These are phyloP conservation scores for Actenoides hombroni DNA, from an alignment of 2,113 vertebrate genomes.

Conservation along the genomic window DNA sequence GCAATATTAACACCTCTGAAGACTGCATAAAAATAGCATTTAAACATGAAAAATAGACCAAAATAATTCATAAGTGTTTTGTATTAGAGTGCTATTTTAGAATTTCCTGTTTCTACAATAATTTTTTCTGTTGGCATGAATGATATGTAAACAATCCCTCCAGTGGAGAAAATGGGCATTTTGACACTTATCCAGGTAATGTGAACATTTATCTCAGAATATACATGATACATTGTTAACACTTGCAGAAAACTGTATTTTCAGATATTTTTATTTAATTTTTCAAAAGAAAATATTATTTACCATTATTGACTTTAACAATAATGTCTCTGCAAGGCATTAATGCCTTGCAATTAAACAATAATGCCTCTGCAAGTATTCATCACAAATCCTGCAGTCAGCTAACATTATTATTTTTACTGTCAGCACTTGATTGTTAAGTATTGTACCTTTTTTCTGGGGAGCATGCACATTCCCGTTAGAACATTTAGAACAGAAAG, in stretches of 20 bases:
- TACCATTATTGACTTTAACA: neutral
- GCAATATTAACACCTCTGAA: neutral
- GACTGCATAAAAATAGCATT: neutral
- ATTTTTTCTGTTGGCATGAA: neutral
- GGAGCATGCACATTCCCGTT: neutral
- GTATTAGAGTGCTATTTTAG: neutral
- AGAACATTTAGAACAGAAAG: neutral
- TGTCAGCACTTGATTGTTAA: neutral
- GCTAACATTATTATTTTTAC: neutral
- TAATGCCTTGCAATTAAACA: neutral
- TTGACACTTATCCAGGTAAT: neutral
- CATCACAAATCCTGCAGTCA: neutral
- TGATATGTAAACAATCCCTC: rapidly evolving
- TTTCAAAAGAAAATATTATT: neutral
- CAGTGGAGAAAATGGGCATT: neutral
- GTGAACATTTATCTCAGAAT: neutral
- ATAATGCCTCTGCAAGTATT: neutral
- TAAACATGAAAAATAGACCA: neutral
- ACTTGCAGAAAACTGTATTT: neutral
- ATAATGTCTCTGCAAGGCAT: neutral
- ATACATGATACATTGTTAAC: neutral
- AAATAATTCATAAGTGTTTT: neutral
- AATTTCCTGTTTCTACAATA: neutral
- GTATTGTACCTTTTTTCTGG: neutral
- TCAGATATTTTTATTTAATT: neutral